Conservation (phyloP, 2,113 vertebrate genomes). For the Camelus bactrianus region DNA sequence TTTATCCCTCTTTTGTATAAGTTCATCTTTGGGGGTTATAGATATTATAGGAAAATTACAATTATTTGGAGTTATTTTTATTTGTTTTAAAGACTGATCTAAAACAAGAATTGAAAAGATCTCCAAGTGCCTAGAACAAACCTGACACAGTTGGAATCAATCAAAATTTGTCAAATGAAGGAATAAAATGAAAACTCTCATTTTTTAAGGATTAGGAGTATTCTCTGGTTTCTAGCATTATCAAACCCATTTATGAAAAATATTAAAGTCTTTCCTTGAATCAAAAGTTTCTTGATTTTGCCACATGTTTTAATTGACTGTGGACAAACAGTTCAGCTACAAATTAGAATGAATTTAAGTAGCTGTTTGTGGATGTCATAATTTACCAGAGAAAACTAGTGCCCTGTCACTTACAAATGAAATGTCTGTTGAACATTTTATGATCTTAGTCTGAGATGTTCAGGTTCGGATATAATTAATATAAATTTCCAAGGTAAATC, state of each 20-base stretch:
- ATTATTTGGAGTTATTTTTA: conserved; percentile 38
- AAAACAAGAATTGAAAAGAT: conserved; percentile 32
- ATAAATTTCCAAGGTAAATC: conserved; percentile 38
- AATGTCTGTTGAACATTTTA: not conserved
- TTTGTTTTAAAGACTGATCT: conserved; percentile 43
- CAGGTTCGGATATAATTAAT: not conserved
- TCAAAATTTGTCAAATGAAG: not conserved
- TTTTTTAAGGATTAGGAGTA: not conserved
- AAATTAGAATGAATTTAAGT: not conserved
- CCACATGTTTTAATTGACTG: conserved; percentile 33
- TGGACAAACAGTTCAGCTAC: not conserved
- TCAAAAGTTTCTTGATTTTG: conserved; percentile 22
- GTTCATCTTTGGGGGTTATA: not conserved
- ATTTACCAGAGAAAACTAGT: conserved; percentile 37
- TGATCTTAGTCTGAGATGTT: not conserved
- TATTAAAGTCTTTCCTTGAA: conserved; percentile 27
- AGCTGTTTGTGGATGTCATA: conserved; percentile 2
- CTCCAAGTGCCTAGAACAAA: not conserved
- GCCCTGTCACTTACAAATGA: not conserved
- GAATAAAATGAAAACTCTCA: not conserved
- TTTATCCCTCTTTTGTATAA: not conserved
- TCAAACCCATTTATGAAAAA: conserved; percentile 20
- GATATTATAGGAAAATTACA: not conserved
- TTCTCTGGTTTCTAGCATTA: not conserved
- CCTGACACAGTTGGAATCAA: not conserved